Evolutionary conservation across 2,797 vertebrate species (phyloP), one percentile per base, ranked within the genome.

Genomic region (Chelidonichthys spinosus): DNA sequence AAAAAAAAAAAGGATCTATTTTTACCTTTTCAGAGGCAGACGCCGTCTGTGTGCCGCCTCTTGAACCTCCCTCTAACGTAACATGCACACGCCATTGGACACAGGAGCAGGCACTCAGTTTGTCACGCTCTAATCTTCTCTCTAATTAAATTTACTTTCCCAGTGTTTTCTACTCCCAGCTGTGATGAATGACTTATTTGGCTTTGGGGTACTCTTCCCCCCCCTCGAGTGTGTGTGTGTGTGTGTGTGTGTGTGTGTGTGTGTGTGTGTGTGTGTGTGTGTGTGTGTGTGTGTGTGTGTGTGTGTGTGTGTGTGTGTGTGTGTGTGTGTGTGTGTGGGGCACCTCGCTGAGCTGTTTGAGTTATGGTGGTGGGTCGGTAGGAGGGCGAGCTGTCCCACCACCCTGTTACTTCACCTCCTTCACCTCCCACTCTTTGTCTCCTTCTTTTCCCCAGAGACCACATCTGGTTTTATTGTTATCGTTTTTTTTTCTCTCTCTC

Each of bases 111-210:
- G 61, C 72, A 36, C 72, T 74, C 61, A 17, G 44, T 89, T 82
- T 85, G 85, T 89, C 85, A 90, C 39, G 67, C 73, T 84, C 76
- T 85, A 74, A 85, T 91, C 85, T 81, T 74, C 87, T 56, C 68
- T 78, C 74, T 91, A 92, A 93, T 92, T 90, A 87, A 91, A 93
- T 93, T 90, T 87, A 89, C 85, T 85, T 85, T 79, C 82, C 78
- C 39, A 5, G 78, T 87, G 81, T 87, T 78, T 75, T 85, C 71
- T 62, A 74, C 86, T 90, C 79, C 82, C 79, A 74, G 76, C 83
- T 89, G 78, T 90, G 90, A 92, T 91, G 83, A 81, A 92, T 88
- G 85, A 86, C 80, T 90, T 87, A 80, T 91, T 88, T 88, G 86
- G 82, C 76, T 86, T 85, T 79, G 73, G 83, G 87, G 63, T 80